Base-by-base conservation (phyloP, 2,888 invertebrate species). In the Chloroclystis v-ata region DNA sequence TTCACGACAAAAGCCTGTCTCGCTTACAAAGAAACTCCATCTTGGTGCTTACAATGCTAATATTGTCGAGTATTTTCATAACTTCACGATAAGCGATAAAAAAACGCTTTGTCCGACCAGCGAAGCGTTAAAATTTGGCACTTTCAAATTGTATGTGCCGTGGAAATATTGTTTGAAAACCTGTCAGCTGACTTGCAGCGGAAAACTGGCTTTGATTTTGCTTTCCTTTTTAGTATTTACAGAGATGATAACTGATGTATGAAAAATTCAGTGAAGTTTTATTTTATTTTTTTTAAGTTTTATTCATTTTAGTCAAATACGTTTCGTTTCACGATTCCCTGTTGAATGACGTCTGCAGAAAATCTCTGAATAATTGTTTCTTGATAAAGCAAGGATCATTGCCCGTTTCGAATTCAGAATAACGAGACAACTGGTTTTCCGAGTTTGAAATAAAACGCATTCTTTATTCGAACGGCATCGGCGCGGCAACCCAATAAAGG, bases 41-140 rank as follows among this genome's bases (percentile, higher is more conserved):
- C 54, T 56, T 12, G 33, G 45, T 52, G 35, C 47, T 52, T 43
- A 69, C 68, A 72, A 72, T 69, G 59, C 68, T 65, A 60, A 62
- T 61, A 59, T 56, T 60, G 57, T 63, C 57, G 59, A 69, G 67
- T 63, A 64, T 61, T 65, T 67, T 63, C 54, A 60, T 61, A 62
- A 54, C 54, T 61, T 54, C 47, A 44, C 24, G 49, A 49, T 56
- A 43, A 52, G 48, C 47, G 44, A 49, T 49, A 47, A 51, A 33
- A 57, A 46, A 33, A 28, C 35, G 39, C 25, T 35, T 54, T 46
- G 45, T 47, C 37, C 40, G 43, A 37, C 44, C 41, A 26, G 11
- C 29, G 40, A 16, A 35, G 44, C 45, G 44, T 41, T 37, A 25
- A 43, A 47, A 28, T 49, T 50, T 47, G 39, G 37, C 48, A 48